Evolutionary conservation across 2,113 vertebrate genomes (phyloP).

Genomic region (Oxyura jamaicensis): DNA sequence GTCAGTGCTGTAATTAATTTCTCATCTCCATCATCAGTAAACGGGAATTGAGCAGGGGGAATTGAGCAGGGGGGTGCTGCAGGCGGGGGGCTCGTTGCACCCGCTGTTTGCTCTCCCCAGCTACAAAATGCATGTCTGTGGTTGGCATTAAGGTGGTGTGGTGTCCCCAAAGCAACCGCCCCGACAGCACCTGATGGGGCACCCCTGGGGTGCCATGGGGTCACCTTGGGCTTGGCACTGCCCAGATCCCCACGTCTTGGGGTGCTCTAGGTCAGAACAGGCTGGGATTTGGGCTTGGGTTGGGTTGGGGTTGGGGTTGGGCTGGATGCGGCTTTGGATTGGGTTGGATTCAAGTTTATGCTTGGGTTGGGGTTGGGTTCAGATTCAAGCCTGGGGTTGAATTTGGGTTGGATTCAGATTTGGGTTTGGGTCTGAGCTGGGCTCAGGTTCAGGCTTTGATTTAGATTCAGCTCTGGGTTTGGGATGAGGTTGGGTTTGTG

Average conservation of each 20-base stretch:
- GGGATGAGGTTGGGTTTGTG: not conserved
- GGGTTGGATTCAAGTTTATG: not conserved
- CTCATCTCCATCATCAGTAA: not conserved
- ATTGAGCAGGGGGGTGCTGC: not conserved
- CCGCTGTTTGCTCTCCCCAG: not conserved
- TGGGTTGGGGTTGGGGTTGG: not conserved
- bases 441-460: not conserved
- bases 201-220: too few relatives aligned
- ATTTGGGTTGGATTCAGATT: not conserved
- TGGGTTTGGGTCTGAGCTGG: too few relatives aligned
- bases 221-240: not conserved
- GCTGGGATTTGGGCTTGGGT: not conserved
- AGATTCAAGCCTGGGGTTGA: not conserved
- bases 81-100: not conserved
- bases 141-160: rapidly evolving
- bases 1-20: not conserved
- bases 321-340: not conserved
- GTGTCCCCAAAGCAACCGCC: not conserved
- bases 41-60: not conserved
- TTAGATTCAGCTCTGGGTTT: not conserved
- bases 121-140: not conserved
- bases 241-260: rapidly evolving
- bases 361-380: rapidly evolving
- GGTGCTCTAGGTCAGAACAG: not conserved
- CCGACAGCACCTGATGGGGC: too few relatives aligned